phyloP scores from a whole-genome alignment of 2,888 invertebrate genomes.

The Chymomyza caudatula region DNA sequence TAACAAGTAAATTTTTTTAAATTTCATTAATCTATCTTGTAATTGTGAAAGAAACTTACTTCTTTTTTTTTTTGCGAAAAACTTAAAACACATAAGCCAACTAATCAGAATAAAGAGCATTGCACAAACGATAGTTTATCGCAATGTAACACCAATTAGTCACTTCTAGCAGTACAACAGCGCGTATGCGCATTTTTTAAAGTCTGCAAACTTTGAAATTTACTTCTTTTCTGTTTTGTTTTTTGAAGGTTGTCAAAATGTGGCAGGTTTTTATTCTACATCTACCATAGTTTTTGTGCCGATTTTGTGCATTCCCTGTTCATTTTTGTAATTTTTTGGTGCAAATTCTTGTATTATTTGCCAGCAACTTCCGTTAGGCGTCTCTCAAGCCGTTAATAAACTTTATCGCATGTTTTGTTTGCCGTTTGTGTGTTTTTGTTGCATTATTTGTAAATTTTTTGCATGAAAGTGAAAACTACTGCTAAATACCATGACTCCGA shows the following conservation, averaged over 20 bases:
- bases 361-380: neutral
- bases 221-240: conserved; percentile 1
- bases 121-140: too few relatives aligned
- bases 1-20: too few relatives aligned
- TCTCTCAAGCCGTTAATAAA: conserved; percentile 23
- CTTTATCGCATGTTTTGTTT: conserved; percentile 25
- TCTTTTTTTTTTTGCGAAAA: too few relatives aligned
- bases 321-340: neutral
- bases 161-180: neutral
- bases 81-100: too few relatives aligned
- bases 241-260: conserved; percentile 10
- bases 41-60: too few relatives aligned
- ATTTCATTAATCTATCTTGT: too few relatives aligned
- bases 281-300: neutral
- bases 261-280: neutral
- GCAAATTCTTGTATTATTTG: neutral
- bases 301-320: neutral
- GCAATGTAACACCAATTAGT: too few relatives aligned
- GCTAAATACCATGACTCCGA: conserved; percentile 8
- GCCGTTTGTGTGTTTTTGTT: conserved; percentile 18
- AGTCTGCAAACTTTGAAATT: conserved; percentile 28
- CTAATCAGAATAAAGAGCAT: too few relatives aligned
- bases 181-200: neutral
- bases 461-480: conserved; percentile 61
- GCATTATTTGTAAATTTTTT: conserved; percentile 38